Conservation (phyloP, 2,113 vertebrate genomes). For the Ameiurus melas region DNA sequence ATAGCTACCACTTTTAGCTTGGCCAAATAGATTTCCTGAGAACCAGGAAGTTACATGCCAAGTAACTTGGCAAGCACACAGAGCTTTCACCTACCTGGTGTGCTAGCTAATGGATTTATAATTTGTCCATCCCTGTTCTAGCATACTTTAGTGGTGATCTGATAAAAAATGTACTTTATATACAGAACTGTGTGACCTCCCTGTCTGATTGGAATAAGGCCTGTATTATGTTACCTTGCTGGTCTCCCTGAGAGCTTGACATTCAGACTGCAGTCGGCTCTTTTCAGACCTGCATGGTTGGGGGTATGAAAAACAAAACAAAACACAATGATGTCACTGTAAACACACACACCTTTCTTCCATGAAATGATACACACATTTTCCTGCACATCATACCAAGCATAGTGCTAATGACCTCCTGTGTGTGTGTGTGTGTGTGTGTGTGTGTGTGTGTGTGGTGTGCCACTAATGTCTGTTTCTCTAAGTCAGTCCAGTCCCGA, state of each 20-base stretch:
- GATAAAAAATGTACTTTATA: not conserved
- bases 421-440: conserved; percentile 2
- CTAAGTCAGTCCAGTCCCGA: not conserved
- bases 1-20: not conserved
- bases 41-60: not conserved
- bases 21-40: not conserved
- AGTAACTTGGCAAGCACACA: not conserved
- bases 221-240: conserved; percentile 60
- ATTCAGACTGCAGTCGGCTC: conserved; percentile 65
- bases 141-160: not conserved
- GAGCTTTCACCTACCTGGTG: not conserved
- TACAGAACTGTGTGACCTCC: not conserved
- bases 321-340: not conserved
- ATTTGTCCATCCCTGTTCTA: not conserved
- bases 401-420: conserved; percentile 22
- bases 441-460: not conserved
- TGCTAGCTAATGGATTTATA: not conserved
- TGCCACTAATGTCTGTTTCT: not conserved
- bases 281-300: conserved; percentile 71
- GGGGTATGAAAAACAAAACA: not conserved
- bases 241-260: conserved; percentile 61
- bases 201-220: not conserved
- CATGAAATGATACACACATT: not conserved
- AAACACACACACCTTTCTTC: not conserved
- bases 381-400: conserved; percentile 27